These are phyloP conservation scores for Caenorhabditis virilis DNA, from an alignment of 2,888 invertebrate genomes.

Conservation along the genomic window DNA sequence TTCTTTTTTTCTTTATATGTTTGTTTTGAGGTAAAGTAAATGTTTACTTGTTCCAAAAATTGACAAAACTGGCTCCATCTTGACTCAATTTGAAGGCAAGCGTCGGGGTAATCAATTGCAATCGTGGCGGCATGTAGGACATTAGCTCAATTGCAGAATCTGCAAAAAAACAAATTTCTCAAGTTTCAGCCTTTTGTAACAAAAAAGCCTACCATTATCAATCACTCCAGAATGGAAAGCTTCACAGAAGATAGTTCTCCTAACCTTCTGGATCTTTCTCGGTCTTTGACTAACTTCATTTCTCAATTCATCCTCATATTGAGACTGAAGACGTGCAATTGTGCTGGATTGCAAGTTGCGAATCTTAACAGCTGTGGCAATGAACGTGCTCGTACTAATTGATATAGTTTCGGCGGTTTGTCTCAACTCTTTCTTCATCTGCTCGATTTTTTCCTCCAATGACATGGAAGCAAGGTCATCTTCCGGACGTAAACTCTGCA, in stretches of 20 bases:
- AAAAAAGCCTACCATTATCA: constrained; percentile 18
- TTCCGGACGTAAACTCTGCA: constrained; percentile 12
- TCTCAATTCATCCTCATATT: constrained; percentile 29
- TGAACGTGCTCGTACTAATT: constrained; percentile 53
- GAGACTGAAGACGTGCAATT: constrained; percentile 55
- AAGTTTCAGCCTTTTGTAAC: neutral
- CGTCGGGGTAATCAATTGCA: constrained; percentile 62
- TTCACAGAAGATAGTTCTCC: constrained; percentile 34
- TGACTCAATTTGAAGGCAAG: constrained; percentile 62
- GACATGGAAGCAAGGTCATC: constrained; percentile 39
- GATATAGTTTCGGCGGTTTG: constrained; percentile 29
- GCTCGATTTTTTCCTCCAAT: constrained; percentile 40
- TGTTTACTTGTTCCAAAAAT: constrained; percentile 61
- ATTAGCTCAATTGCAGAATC: constrained; percentile 61
- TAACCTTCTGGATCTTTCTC: constrained; percentile 9
- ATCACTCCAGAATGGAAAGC: constrained; percentile 28
- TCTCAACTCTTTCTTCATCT: constrained; percentile 38
- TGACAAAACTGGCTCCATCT: constrained; percentile 65
- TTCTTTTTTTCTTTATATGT: too few species aligned
- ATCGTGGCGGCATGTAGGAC: constrained; percentile 56
- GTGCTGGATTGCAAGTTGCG: constrained; percentile 63
- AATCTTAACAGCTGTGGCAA: constrained; percentile 57
- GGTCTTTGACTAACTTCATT: constrained; percentile 17
- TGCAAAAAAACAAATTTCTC: constrained; percentile 3
- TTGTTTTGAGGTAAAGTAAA: too few species aligned